Evolutionary conservation across 2,888 invertebrate genomes (phyloP).

Genomic region (Volucella bombylans): DNA sequence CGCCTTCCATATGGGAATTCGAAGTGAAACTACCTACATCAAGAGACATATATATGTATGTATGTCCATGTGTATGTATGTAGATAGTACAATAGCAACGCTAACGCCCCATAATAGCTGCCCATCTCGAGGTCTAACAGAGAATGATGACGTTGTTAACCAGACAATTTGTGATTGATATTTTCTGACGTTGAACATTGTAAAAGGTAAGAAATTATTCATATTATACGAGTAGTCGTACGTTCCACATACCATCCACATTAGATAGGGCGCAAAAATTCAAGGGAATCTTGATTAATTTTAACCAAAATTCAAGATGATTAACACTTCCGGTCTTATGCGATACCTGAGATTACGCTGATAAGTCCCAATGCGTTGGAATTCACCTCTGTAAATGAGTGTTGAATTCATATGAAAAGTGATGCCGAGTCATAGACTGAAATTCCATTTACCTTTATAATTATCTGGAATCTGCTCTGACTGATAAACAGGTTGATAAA

Average conservation of each 20-base stretch:
- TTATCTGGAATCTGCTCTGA: slow-evolving; percentile 54
- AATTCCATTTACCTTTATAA: slow-evolving; percentile 9
- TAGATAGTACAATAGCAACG: too few relatives aligned
- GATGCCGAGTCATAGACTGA: slow-evolving; percentile 27
- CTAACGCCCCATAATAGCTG: slow-evolving; percentile 42
- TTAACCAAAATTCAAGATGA: slow-evolving; percentile 55
- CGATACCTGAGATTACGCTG: slow-evolving; percentile 49
- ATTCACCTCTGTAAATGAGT: slow-evolving; percentile 19
- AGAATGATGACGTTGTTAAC: slow-evolving; percentile 53
- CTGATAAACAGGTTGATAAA: slow-evolving; percentile 48
- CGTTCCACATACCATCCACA: slow-evolving; percentile 59
- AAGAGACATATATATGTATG: neutral
- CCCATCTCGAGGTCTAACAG: slow-evolving; percentile 31
- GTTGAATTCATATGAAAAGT: slow-evolving; percentile 43
- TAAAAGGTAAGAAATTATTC: slow-evolving; percentile 28
- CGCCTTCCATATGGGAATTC: slow-evolving; percentile 3
- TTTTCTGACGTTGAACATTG: slow-evolving; percentile 2
- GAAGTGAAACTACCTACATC: slow-evolving; percentile 47
- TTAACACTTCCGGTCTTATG: slow-evolving; percentile 60
- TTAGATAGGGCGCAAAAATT: slow-evolving; percentile 7
- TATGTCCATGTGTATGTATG: too few relatives aligned
- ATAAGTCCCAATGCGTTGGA: slow-evolving; percentile 32
- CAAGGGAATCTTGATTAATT: slow-evolving; percentile 42
- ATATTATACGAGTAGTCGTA: slow-evolving; percentile 13
- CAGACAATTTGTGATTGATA: slow-evolving; percentile 34